Conservation (phyloP, 2,113 vertebrate species). For the Panthera leo region DNA sequence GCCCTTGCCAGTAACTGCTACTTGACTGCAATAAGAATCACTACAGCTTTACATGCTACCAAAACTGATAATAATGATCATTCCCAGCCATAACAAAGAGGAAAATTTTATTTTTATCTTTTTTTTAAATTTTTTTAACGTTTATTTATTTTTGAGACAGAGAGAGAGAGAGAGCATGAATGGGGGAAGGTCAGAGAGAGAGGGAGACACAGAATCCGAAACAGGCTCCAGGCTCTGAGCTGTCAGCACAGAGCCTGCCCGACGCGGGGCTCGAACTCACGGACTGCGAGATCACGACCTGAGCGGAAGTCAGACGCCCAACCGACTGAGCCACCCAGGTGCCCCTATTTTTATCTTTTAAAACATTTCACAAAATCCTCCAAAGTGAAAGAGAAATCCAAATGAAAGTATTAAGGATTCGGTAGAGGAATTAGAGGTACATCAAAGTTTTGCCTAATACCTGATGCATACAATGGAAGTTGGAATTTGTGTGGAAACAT, state of each 20-base stretch:
- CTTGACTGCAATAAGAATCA: constrained; percentile 43
- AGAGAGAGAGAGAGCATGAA: too few species aligned
- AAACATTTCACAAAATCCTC: constrained; percentile 3
- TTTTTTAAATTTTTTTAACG: background rate
- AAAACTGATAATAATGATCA: background rate
- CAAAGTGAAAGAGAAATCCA: constrained; percentile 18
- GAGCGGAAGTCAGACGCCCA: too few species aligned
- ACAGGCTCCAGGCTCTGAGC: too few species aligned
- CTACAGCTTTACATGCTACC: constrained; percentile 7
- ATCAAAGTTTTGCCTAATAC: background rate
- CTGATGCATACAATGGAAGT: background rate
- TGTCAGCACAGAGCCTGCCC: too few species aligned
- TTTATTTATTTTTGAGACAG: too few species aligned
- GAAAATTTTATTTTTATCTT: constrained; percentile 12
- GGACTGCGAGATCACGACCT: too few species aligned
- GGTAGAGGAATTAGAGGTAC: background rate
- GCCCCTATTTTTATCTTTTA: constrained; percentile 10
- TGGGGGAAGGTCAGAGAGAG: too few species aligned
- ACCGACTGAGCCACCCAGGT: too few species aligned
- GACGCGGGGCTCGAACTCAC: too few species aligned
- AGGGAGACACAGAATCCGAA: too few species aligned
- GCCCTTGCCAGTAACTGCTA: constrained; percentile 2
- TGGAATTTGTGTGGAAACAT: constrained; percentile 21
- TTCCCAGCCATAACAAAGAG: background rate
- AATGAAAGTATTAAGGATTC: background rate